Conservation (phyloP, 2,113 vertebrate species). For the Peromyscus polionotus region DNA sequence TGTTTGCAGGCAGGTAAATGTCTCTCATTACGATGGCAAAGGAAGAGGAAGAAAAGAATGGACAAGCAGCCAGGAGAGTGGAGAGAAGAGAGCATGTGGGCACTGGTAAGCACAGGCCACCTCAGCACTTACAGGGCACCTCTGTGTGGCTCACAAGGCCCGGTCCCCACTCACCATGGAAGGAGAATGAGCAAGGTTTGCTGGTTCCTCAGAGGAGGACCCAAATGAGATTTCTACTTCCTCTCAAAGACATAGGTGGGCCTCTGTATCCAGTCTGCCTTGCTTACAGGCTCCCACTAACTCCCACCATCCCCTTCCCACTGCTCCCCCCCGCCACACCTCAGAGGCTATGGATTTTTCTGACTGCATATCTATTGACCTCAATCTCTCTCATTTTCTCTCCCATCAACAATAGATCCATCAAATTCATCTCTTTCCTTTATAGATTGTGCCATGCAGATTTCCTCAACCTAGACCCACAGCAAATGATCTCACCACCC, state of each 20-base stretch:
- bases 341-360: conserved; percentile 63
- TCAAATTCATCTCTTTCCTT: conserved; percentile 45
- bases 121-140: neutral
- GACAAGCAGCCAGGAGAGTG: neutral
- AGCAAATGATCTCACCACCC: neutral
- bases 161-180: fast-evolving
- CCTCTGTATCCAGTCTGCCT: neutral
- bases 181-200: neutral
- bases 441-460: neutral
- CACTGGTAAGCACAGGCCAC: conserved; percentile 10
- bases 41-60: neutral
- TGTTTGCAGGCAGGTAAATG: conserved; percentile 75
- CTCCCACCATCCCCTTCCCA: neutral
- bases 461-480: neutral
- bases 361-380: conserved; percentile 74
- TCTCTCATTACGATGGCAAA: conserved; percentile 69
- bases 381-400: conserved; percentile 57
- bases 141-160: neutral
- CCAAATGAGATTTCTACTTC: neutral
- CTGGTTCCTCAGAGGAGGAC: neutral
- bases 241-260: neutral
- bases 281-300: neutral
- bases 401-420: conserved; percentile 55
- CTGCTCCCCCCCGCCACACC: neutral
- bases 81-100: neutral